These are phyloP conservation scores for Drosophila longiperda DNA, from an alignment of 2,888 invertebrate species.

Conservation along the genomic window DNA sequence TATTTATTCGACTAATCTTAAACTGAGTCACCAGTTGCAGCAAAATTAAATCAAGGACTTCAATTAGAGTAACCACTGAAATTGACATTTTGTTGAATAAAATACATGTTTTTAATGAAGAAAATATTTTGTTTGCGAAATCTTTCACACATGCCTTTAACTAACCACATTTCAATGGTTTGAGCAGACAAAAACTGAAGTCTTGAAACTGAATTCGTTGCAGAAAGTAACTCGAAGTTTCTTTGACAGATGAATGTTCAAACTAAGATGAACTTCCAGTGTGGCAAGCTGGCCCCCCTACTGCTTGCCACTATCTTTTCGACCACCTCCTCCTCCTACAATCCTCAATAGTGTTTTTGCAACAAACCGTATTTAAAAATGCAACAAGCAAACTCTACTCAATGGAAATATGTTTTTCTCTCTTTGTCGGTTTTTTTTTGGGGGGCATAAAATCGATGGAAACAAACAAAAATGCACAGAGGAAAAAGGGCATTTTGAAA, in stretches of 20 bases:
- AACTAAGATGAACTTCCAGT: constrained; percentile 57
- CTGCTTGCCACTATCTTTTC: neutral
- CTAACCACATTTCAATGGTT: neutral
- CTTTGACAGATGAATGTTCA: constrained; percentile 48
- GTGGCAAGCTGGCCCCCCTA: neutral
- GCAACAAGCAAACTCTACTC: constrained; percentile 66
- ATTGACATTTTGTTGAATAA: neutral
- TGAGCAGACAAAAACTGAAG: neutral
- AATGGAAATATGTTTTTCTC: constrained; percentile 32
- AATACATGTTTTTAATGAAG: neutral
- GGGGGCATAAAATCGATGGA: constrained; percentile 57
- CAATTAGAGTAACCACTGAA: neutral
- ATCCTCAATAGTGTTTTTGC: neutral
- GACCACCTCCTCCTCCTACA: neutral
- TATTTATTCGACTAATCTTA: neutral
- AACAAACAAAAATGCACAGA: constrained; percentile 17
- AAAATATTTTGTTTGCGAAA: neutral
- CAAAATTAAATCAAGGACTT: neutral
- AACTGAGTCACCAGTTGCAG: neutral
- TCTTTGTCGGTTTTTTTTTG: constrained; percentile 22
- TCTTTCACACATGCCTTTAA: neutral
- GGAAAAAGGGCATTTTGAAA: constrained; percentile 29
- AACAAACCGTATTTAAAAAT: constrained; percentile 64
- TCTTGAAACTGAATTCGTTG: constrained; percentile 17
- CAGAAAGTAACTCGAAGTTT: constrained; percentile 37